Percentiles rank a stretch among this genome's conserved stretches.
phyloP scores from a whole-genome alignment of 2,888 invertebrate species.

The Trisateles emortualis region DNA sequence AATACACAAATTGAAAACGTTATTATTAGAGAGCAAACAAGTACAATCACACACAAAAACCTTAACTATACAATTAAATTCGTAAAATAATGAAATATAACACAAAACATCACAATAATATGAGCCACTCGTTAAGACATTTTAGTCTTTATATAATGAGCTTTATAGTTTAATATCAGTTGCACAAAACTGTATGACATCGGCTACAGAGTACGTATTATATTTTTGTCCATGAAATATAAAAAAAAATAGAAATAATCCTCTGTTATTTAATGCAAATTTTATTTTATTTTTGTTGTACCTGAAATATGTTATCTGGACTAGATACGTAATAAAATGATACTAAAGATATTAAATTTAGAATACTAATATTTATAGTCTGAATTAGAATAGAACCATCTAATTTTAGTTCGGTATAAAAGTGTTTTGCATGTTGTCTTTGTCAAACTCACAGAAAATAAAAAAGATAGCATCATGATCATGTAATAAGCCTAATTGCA shows the following conservation, averaged over 20 bases:
- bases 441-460: not conserved
- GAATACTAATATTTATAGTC: too few relatives aligned
- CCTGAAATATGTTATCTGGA: too few relatives aligned
- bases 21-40: constrained; percentile 43
- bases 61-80: constrained; percentile 44
- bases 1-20: constrained; percentile 20
- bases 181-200: not conserved
- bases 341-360: too few relatives aligned
- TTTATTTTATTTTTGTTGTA: too few relatives aligned
- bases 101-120: constrained; percentile 46
- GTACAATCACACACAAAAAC: constrained; percentile 44
- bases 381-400: too few relatives aligned
- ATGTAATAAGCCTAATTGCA: too few relatives aligned
- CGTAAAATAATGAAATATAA: constrained; percentile 35
- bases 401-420: too few relatives aligned
- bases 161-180: constrained; percentile 2
- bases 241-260: too few relatives aligned
- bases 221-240: too few relatives aligned
- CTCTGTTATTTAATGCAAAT: too few relatives aligned
- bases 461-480: not conserved
- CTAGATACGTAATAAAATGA: too few relatives aligned
- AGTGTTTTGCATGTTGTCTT: too few relatives aligned
- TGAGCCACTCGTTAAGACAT: constrained; percentile 36
- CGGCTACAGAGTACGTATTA: not conserved
- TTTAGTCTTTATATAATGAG: constrained; percentile 13